Base-by-base conservation (phyloP, 2,113 vertebrate genomes). In the Sander vitreus region DNA sequence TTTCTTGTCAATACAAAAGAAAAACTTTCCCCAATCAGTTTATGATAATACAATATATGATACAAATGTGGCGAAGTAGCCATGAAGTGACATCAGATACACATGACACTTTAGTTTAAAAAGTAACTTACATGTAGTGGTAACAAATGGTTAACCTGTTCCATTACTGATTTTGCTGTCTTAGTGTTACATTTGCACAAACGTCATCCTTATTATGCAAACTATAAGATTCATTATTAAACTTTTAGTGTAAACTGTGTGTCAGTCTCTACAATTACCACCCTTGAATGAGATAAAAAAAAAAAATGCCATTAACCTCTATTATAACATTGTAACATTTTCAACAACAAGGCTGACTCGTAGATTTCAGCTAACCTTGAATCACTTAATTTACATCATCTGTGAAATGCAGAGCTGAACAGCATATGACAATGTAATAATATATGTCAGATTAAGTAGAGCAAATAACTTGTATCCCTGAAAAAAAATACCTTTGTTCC, bases 21-120 rank as follows among this genome's bases (percentile, higher is more conserved):
- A 21, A 64, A 51, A 74, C 53, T 18, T 18, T 63, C 33, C 48
- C 19, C 7, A 68, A 73, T 90, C 76, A 80, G 45, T 83, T 43
- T 48, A 58, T 82, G 53, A 86, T 54, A 85, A 79, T 58, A 84
- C 47, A 80, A 80, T 54, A 78, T 84, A 91, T 86, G 50, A 84
- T 88, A 91, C 86, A 89, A 80, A 79, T 78, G 80, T 70, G 66
- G 74, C 78, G 48, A 45, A 47, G 18, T n/a, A 73, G 54, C 75
- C 67, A 68, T 55, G 16, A 45, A 57, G 57, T 45, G 50, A 67
- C 63, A 45, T 27, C 74, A 75, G 27, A 77, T 60, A 75, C 48
- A 73, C 48, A 75, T 53, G 36, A 71, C 25, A 54, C 53, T 48
- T 76, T 39, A 39, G 36, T 39, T 39, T 7, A 23, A 66, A 13